These are phyloP conservation scores for Pholis gunnellus DNA, from an alignment of 2,113 vertebrate species.

Conservation along the genomic window DNA sequence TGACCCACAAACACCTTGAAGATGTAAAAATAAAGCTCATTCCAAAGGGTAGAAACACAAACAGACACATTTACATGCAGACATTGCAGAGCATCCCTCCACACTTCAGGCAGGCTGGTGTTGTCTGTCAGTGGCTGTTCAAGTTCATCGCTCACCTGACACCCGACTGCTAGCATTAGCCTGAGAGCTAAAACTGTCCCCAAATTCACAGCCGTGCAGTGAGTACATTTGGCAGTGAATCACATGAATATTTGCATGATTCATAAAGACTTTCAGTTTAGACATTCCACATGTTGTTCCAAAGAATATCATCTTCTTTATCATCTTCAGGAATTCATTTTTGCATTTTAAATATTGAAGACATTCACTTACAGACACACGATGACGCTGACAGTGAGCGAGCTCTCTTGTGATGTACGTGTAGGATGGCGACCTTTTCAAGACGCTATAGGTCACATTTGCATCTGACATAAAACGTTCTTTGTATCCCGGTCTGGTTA, in stretches of 20 bases:
- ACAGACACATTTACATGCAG: background rate
- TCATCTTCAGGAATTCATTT: too few species aligned
- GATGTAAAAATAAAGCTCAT: background rate
- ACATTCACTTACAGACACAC: background rate
- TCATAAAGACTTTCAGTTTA: background rate
- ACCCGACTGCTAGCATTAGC: background rate
- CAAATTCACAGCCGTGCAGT: background rate
- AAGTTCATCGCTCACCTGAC: constrained; percentile 3
- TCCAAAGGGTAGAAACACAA: background rate
- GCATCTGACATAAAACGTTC: constrained; percentile 15
- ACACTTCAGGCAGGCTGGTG: background rate
- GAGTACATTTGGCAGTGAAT: background rate
- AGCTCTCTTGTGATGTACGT: background rate
- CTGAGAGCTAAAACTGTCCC: background rate
- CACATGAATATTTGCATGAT: background rate
- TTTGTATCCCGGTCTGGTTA: background rate
- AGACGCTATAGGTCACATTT: constrained; percentile 11
- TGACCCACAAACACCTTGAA: background rate
- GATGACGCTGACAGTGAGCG: too few species aligned
- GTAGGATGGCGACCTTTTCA: constrained; percentile 8
- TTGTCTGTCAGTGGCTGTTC: background rate
- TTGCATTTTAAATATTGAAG: background rate
- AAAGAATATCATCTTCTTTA: background rate
- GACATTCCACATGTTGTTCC: background rate
- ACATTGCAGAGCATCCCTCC: background rate